Percentiles rank a stretch among this genome's conserved stretches.
Conservation (phyloP, 2,888 invertebrate species). For the Microdon myrmicae region DNA sequence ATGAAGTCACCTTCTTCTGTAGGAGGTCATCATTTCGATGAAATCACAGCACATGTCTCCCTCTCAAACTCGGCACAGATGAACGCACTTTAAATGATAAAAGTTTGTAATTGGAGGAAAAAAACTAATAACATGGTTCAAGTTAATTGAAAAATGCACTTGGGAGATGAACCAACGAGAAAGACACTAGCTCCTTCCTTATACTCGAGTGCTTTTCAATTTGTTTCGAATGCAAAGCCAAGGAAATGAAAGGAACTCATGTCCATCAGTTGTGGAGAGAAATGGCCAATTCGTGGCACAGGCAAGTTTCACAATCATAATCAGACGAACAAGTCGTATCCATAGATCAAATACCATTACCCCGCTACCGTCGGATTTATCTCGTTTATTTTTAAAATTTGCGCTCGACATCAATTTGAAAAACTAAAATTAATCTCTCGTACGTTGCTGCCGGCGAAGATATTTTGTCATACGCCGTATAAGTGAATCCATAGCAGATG, state of each 20-base stretch:
- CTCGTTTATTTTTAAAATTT: no score
- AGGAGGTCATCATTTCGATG: no score
- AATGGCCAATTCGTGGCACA: slow-evolving; percentile 3
- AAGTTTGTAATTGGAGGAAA: slow-evolving; percentile 17
- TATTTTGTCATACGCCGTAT: no score
- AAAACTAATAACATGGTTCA: slow-evolving; percentile 13
- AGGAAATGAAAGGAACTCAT: slow-evolving; percentile 15
- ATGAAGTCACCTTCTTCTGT: no score
- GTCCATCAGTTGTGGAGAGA: slow-evolving; percentile 19
- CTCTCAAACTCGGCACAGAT: neutral
- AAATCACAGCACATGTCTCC: slow-evolving; percentile 4
- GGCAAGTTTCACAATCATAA: neutral
- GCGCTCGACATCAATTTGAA: no score
- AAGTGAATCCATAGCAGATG: no score
- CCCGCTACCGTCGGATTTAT: no score
- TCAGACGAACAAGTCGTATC: no score
- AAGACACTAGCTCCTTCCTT: no score
- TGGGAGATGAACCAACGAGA: neutral
- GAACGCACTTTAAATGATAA: slow-evolving; percentile 5
- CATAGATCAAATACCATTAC: no score
- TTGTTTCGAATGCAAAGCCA: slow-evolving; percentile 19
- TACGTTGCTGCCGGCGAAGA: no score
- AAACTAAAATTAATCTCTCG: no score
- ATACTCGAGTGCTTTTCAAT: slow-evolving; percentile 34
- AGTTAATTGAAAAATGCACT: slow-evolving; percentile 38